Conservation (phyloP, 2,888 invertebrate species). For the Spisula subtruncata region DNA sequence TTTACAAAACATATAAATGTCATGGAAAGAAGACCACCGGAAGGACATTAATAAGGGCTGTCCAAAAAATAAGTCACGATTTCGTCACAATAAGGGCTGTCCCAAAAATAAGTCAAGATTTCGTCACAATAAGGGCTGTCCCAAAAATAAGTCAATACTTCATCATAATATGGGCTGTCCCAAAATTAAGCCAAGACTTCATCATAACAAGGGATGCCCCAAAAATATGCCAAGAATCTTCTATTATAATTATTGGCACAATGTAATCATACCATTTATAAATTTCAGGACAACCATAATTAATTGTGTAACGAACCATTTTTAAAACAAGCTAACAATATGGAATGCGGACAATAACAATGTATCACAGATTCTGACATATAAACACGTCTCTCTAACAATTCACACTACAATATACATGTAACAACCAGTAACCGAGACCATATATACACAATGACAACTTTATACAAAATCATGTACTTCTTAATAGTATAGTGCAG, state of each 20-base stretch:
- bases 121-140: background rate
- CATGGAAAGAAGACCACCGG: slow-evolving; percentile 6
- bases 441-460: slow-evolving; percentile 1
- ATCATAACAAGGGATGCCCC: background rate
- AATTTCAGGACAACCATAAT: background rate
- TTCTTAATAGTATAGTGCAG: no score
- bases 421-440: background rate
- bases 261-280: background rate
- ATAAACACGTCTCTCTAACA: background rate
- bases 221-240: background rate
- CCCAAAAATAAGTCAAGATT: background rate
- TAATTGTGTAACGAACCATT: background rate
- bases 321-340: background rate
- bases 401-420: background rate
- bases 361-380: slow-evolving; percentile 13
- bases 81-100: background rate
- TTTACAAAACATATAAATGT: background rate
- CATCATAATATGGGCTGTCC: background rate
- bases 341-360: slow-evolving; percentile 27
- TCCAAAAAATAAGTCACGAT: background rate
- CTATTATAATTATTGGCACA: background rate
- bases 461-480: background rate
- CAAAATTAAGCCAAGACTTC: background rate
- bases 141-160: background rate
- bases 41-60: background rate